Base-by-base conservation (phyloP, 1,140 invertebrate genomes). In the Anagrus nilaparvatae region DNA sequence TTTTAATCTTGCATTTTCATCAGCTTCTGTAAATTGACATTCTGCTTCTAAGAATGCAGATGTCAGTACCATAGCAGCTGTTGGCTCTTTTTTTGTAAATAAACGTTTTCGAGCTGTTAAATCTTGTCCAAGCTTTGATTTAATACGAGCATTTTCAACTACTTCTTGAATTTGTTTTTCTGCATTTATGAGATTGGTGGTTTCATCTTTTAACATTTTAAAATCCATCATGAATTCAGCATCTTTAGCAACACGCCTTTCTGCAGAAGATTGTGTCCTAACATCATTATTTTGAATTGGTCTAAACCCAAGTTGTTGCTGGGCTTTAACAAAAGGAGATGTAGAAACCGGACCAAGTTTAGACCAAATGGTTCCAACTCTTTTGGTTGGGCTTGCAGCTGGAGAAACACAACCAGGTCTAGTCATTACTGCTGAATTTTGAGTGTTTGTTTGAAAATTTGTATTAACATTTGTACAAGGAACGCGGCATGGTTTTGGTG, bases 341-440 rank as follows among this genome's bases (percentile, higher is more conserved):
- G 61, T 61, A 0, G 66, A 67, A n/a, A 69, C 66, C 5, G 66
- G 66, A 0, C 66, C 66, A 4, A 69, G 46, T 52, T 67, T 67
- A 10, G 59, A 45, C 63, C 63, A 67, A 43, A 67, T 67, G 0
- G 54, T 45, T 6, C 63, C 63, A 3, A 57, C 52, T 42, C 58
- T 64, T 32, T 37, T 56, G 0, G 29, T 10, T 3, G 61, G 60
- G 34, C 55, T 60, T 5, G 46, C 29, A 1, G 63, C 63, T 1
- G 45, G 40, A 2, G 61, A 59, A 0, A 66, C 56, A 0, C 61
- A 42, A 7, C 63, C 63, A 2, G 63, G 60, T 44, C 51, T 60
- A 1, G 62, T 63, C 13, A 18, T 13, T 5, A 59, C 17, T 0
- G 61, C 45, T 37, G 63, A 56, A 36, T 63, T 63, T 38, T 63